A percentile compares a stretch with the other conserved stretches of the same genome.
phyloP scores from a whole-genome alignment of 2,113 vertebrate species.

The Chamaea fasciata region DNA sequence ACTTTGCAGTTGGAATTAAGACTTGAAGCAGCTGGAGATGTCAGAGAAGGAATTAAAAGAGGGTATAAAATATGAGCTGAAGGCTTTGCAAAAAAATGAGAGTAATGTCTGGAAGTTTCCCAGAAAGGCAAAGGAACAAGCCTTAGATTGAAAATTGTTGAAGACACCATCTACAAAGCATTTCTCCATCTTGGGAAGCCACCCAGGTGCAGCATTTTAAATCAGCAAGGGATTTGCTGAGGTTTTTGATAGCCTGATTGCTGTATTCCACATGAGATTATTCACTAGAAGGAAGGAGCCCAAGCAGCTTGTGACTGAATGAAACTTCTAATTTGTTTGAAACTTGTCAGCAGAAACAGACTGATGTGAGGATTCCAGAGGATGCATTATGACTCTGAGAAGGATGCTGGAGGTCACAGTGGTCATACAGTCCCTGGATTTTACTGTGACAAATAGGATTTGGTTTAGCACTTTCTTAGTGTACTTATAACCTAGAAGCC shows the following conservation, averaged over 20 bases:
- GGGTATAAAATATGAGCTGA: background rate
- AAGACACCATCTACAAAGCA: background rate
- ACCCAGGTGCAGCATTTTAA: background rate
- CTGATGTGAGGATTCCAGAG: background rate
- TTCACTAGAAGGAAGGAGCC: background rate
- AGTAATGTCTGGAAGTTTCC: background rate
- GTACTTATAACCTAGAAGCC: background rate
- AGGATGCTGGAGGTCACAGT: background rate
- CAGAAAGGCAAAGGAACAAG: background rate
- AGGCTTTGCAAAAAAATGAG: background rate
- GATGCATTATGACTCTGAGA: background rate
- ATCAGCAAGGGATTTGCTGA: background rate
- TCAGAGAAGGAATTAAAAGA: background rate
- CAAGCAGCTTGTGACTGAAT: background rate
- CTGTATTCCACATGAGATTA: background rate
- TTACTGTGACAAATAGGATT: background rate
- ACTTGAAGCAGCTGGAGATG: background rate
- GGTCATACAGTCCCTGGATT: background rate
- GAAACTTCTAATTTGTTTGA: background rate
- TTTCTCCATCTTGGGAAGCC: background rate
- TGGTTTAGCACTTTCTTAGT: background rate
- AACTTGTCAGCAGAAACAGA: background rate
- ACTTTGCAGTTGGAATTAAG: background rate
- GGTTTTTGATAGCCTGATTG: background rate
- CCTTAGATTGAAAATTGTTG: background rate